A percentile compares a stretch with the other conserved stretches of the same genome.
Evolutionary conservation across 2,113 vertebrate species (phyloP).

Genomic region (Gopherus flavomarginatus): DNA sequence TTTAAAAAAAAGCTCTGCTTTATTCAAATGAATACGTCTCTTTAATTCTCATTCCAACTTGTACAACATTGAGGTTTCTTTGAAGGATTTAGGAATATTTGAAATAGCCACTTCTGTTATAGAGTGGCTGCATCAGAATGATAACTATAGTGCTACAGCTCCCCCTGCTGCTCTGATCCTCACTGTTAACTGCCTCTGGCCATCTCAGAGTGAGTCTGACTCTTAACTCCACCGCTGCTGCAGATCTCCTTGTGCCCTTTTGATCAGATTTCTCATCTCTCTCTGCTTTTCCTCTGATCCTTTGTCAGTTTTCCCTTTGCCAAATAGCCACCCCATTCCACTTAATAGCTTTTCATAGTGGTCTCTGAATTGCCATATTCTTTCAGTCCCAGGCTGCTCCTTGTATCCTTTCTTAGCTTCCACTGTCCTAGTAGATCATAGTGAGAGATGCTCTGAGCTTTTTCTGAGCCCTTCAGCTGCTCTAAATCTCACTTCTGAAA

Average conservation of each 20-base stretch:
- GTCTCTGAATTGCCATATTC: not conserved
- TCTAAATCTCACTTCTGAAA: not conserved
- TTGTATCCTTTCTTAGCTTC: not conserved
- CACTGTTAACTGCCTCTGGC: not conserved
- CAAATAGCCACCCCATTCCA: not conserved
- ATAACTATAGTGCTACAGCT: not conserved
- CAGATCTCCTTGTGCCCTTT: not conserved
- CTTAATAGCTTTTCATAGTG: not conserved
- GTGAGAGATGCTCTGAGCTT: not conserved
- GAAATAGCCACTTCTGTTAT: not conserved
- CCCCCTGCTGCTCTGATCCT: not conserved
- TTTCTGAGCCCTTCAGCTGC: not conserved
- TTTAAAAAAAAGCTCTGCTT: fast-evolving
- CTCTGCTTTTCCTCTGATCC: not conserved
- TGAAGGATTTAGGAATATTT: constrained; percentile 7
- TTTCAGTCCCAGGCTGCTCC: not conserved
- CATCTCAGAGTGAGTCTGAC: not conserved
- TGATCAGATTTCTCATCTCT: not conserved
- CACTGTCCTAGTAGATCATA: not conserved
- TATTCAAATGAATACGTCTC: fast-evolving
- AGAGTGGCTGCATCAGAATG: not conserved
- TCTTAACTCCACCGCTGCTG: not conserved
- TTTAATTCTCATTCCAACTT: fast-evolving
- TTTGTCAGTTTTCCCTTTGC: not conserved
- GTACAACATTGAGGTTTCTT: fast-evolving